Base-by-base conservation (phyloP, 2,888 invertebrate genomes). In the Lasioglossum malachurum region DNA sequence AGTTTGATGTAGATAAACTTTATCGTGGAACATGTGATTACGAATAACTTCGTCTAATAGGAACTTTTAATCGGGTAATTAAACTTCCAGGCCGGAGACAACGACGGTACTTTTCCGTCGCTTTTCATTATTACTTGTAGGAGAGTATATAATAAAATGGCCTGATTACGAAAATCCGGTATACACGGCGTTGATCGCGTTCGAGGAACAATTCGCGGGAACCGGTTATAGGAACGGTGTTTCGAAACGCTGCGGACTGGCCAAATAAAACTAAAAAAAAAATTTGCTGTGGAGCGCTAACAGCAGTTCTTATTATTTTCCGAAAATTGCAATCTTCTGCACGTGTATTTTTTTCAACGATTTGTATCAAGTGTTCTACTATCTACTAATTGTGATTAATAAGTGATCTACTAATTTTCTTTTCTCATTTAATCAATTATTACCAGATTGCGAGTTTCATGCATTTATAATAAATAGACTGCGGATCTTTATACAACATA, bases 201-300 rank as follows among this genome's bases (percentile, higher is more conserved):
- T 64, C 19, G 41, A 0, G 1, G 27, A 38, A 82, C 82, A 41
- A 83, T 83, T 82, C 76, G 27, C 82, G 46, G 41, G 64, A 64
- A 67, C 31, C n/a, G 19, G 4, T 35, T 60, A 27, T 27, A 10
- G 12, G 12, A 60, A 60, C 60, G 14, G 60, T 60, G 60, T 60
- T 64, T 4, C 2, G 5, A 31, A 31, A 14, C 64, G 64, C 31
- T 14, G 31, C 14, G 2, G 23, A 23, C 53, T 23, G 2, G 23
- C 19, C 53, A 23, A 23, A 53, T 23, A 23, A 53, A 23, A 49
- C 49, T 7, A 8, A 53, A 53, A 53, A 10, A 8, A 53, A 53
- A 53, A 10, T 10, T 53, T n/a, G 1, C 53, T 3, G 10, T 53
- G 10, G 23, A 10, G n/a, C 10, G 53, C 23, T n/a, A 53, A 53